phyloP scores from a whole-genome alignment of 2,113 vertebrate genomes.

The Hemichromis elongatus region DNA sequence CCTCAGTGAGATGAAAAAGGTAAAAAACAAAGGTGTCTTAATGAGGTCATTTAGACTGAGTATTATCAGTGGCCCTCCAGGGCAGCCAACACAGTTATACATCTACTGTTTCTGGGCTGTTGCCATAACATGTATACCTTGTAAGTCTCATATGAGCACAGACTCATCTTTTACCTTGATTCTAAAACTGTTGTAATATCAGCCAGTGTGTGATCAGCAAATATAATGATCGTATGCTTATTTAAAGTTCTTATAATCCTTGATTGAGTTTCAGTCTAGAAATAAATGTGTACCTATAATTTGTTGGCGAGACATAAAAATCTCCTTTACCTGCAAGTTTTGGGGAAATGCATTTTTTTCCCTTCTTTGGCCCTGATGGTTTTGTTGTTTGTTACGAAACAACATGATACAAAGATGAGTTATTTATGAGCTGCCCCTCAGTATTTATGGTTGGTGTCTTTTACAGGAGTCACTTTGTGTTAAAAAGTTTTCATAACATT shows the following conservation, averaged over 20 bases:
- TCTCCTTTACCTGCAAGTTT: background rate
- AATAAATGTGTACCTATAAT: background rate
- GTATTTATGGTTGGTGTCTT: background rate
- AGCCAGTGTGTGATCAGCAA: background rate
- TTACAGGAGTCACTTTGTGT: background rate
- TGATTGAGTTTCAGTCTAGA: background rate
- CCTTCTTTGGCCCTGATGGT: background rate
- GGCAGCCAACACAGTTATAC: slow-evolving; percentile 40
- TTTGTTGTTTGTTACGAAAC: background rate
- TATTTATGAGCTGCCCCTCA: no score
- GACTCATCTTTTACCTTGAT: slow-evolving; percentile 15
- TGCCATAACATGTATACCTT: background rate
- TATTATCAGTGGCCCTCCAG: slow-evolving; percentile 50
- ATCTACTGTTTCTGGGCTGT: slow-evolving; percentile 17
- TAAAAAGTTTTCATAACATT: background rate
- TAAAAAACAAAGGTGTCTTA: slow-evolving; percentile 56
- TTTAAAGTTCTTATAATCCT: background rate
- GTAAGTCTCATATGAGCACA: background rate
- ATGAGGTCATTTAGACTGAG: slow-evolving; percentile 67
- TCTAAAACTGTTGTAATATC: slow-evolving; percentile 21
- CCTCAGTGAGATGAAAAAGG: slow-evolving; percentile 29
- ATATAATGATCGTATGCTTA: background rate
- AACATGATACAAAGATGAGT: background rate
- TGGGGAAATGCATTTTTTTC: background rate
- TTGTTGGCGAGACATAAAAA: background rate